A percentile compares a stretch with the other conserved stretches of the same genome.
phyloP scores from a whole-genome alignment of 2,888 invertebrate species.

The Julus scandinavius region DNA sequence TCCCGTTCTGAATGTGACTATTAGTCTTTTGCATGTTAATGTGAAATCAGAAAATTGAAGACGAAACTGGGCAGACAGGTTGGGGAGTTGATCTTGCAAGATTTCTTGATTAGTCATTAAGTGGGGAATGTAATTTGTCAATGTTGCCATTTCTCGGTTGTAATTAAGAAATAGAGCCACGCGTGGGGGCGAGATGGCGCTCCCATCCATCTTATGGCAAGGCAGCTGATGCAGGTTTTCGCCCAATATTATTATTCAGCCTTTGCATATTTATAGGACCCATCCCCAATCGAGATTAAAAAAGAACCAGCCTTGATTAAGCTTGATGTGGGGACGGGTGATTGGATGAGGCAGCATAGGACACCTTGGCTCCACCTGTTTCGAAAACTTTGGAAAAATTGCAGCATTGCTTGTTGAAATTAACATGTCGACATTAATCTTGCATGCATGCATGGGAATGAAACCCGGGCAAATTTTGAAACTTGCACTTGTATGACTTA shows the following conservation, averaged over 20 bases:
- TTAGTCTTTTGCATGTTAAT: conserved; percentile 46
- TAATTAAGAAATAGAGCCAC: conserved; percentile 40
- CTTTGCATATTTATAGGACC: conserved; percentile 18
- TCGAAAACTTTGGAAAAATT: neutral
- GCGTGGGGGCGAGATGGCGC: conserved; percentile 36
- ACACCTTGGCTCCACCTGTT: conserved; percentile 11
- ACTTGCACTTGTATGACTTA: no score
- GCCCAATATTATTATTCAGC: neutral
- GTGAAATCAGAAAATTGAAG: conserved; percentile 45
- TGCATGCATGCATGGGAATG: neutral
- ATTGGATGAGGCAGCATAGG: neutral
- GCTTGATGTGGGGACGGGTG: neutral
- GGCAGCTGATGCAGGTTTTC: conserved; percentile 22
- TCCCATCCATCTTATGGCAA: neutral
- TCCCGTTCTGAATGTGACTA: neutral
- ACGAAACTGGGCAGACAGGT: conserved; percentile 43
- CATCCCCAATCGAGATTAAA: conserved; percentile 17
- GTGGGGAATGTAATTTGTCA: conserved; percentile 46
- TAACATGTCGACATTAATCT: neutral
- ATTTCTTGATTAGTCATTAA: conserved; percentile 46
- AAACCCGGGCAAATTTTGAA: no score
- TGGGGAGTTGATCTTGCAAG: conserved; percentile 46
- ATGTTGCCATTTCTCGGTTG: conserved; percentile 46
- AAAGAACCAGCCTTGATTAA: neutral
- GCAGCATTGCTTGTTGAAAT: neutral